Evolutionary conservation across 2,888 invertebrate genomes (phyloP), one percentile per base, ranked within the genome.

Genomic region (Orthosia gothica): DNA sequence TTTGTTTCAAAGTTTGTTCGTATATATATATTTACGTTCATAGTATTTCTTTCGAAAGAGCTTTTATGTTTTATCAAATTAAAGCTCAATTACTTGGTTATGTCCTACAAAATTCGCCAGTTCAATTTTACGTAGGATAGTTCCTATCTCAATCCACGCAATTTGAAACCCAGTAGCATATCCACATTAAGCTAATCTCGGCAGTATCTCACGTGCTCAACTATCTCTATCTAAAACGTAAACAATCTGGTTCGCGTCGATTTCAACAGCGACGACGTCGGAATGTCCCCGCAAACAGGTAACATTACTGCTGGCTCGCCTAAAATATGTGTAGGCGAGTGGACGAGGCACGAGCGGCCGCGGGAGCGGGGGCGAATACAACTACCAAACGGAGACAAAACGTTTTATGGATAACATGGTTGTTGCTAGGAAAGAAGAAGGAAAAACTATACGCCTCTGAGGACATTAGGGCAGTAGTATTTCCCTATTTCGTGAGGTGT

Each of bases 181-280:
- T 94, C 95, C 92, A 92, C 79, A 69, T 76, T 85, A 91, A 74
- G 69, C 72, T 72, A 77, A 70, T 88, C 72, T 66, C 74, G 59
- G 71, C 87, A 84, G 88, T 90, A 92, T 92, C 91, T 91, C 91
- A 91, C 92, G 92, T 90, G 92, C 91, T 91, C 92, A 93, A 92
- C 93, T 95, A 95, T 95, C 95, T 94, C 93, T 94, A 95, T 95
- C 93, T 93, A 88, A 93, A 93, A 94, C 94, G 95, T 95, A 95
- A 95, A 95, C 95, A 95, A 95, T 95, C 94, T 93, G 93, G 94
- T 93, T 90, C 87, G 91, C 90, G 94, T 92, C 88, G 93, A 92
- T 95, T 95, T 95, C 95, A 93, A 94, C 93, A 93, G 93, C 86
- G 80, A 87, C 90, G 90, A 89, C 83, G 82, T 82, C 87, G 89